These are phyloP conservation scores for Enteromius afrohamiltoni DNA, from an alignment of 2,797 vertebrate species.

Conservation along the genomic window DNA sequence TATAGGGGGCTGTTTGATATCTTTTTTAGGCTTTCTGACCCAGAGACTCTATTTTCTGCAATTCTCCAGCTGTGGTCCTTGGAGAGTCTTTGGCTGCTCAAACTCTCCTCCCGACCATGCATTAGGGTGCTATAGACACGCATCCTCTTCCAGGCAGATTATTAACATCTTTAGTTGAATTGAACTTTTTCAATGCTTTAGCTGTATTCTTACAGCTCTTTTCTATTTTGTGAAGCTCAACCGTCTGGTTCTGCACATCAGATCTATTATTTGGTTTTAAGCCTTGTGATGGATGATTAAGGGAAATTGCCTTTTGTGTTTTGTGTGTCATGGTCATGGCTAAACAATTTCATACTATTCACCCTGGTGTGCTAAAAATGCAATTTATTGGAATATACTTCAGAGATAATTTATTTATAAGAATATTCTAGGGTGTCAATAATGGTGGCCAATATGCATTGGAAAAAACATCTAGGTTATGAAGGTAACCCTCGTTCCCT, in stretches of 20 bases:
- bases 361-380: too few species aligned
- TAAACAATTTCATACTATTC: background rate
- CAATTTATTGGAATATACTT: background rate
- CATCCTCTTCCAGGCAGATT: background rate
- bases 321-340: background rate
- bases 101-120: background rate
- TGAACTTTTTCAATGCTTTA: background rate
- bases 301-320: background rate
- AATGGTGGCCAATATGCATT: background rate
- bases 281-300: background rate
- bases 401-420: background rate
- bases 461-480: too few species aligned
- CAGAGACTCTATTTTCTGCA: background rate
- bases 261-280: background rate
- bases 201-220: too few species aligned
- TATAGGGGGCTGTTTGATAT: background rate
- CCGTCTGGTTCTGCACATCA: background rate
- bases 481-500: too few species aligned
- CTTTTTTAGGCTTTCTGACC: background rate
- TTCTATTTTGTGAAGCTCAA: background rate
- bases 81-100: background rate
- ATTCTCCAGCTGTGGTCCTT: background rate
- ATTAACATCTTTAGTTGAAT: background rate
- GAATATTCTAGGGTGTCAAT: background rate
- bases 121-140: background rate